Evolutionary conservation across 2,888 invertebrate genomes (phyloP), one percentile per base, ranked within the genome.

Genomic region (Anoplius nigerrimus): DNA sequence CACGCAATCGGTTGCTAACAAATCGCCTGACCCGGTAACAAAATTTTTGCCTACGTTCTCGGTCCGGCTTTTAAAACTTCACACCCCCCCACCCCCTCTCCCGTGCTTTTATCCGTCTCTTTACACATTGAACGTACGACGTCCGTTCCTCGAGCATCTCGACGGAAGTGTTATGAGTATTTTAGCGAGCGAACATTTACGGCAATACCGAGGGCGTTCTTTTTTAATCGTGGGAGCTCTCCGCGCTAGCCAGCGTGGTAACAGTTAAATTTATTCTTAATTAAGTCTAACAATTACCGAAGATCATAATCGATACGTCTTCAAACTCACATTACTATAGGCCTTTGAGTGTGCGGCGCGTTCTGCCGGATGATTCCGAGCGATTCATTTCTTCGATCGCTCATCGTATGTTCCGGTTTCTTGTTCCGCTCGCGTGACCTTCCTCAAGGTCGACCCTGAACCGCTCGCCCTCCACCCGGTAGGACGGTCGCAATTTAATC

Each of bases 311-410:
- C 79, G 79, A 82, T 75, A 74, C 77, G 78, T 63, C 72, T 72
- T 67, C 61, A 62, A n/a, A 69, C 74, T 82, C 79, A 80, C 74
- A 74, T 16, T 82, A 82, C 76, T 66, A 77, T 83, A 83, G 83
- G 83, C 83, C 83, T 82, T 82, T 82, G 82, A 83, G 82, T 83
- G 82, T 82, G 78, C 75, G 78, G 73, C 66, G 60, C 73, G 66
- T 66, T 75, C 70, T 75, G 68, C 66, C 54, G 72, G 66, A 66
- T 72, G 75, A 62, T 18, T n/a, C 45, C 3, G 18, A 2, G 21
- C 5, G 18, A n/a, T 15, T n/a, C 11, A 34, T 66, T 60, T 53
- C 34, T n/a, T 52, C 63, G 22, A n/a, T n/a, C n/a, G n/a, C n/a
- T n/a, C n/a, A n/a, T n/a, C n/a, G n/a, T n/a, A n/a, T n/a, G n/a